Conservation (phyloP, 2,888 invertebrate genomes). For the Nemurella pictetii region DNA sequence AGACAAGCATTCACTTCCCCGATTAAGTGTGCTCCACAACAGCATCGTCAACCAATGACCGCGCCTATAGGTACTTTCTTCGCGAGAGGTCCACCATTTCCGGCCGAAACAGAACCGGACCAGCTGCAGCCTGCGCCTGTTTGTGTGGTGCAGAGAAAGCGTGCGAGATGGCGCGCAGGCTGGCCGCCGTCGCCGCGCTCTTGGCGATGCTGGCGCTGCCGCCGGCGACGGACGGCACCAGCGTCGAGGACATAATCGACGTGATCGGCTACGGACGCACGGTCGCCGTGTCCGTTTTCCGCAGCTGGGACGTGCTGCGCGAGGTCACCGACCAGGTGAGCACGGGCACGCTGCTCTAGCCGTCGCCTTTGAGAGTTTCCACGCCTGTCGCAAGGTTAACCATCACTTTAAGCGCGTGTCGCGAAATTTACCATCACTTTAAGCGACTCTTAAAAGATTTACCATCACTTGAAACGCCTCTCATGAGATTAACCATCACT, state of each 20-base stretch:
- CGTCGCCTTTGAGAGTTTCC: too few species aligned
- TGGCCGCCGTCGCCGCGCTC: not conserved
- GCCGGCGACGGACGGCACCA: not conserved
- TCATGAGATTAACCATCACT: too few species aligned
- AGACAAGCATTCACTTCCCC: too few species aligned
- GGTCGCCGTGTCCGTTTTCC: conserved; percentile 44
- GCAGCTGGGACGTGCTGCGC: conserved; percentile 46
- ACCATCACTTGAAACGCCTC: too few species aligned
- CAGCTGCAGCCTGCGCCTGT: not conserved
- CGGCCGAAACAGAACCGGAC: not conserved
- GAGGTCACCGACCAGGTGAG: conserved; percentile 34
- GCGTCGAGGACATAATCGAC: conserved; percentile 28
- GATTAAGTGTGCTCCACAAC: too few species aligned
- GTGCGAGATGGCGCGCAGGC: conserved; percentile 3
- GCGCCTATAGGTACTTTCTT: too few species aligned
- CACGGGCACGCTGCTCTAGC: conserved; percentile 37
- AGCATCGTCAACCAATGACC: too few species aligned
- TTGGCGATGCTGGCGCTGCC: not conserved
- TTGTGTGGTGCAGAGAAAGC: not conserved
- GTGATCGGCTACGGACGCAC: conserved; percentile 46
- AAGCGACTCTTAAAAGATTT: too few species aligned
- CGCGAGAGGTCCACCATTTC: too few species aligned
- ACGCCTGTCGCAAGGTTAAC: too few species aligned
- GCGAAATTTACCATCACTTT: too few species aligned
- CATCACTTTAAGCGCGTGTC: too few species aligned